Conservation (phyloP, 2,888 invertebrate species). For the Tetranychus truncatus region DNA sequence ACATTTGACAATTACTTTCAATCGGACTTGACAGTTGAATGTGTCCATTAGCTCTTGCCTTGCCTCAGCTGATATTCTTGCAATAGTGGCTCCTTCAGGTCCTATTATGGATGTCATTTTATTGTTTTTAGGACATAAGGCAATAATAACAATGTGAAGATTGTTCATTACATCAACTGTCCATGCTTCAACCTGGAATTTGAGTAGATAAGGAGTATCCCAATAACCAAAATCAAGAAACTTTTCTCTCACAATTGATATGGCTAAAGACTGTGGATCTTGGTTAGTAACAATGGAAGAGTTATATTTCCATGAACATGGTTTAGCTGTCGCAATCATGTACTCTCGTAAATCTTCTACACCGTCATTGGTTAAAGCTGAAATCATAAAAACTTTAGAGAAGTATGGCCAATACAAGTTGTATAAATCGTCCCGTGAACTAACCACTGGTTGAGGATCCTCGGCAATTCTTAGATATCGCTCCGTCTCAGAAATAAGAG, state of each 20-base stretch:
- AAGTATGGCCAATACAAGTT: conserved; percentile 51
- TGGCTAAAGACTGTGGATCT: conserved; percentile 47
- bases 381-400: conserved; percentile 73
- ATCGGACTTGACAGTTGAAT: conserved; percentile 43
- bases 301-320: conserved; percentile 48
- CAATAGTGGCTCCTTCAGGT: conserved; percentile 47
- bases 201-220: conserved; percentile 65
- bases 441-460: neutral
- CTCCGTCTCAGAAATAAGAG: neutral
- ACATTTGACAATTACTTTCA: conserved; percentile 32
- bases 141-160: conserved; percentile 29
- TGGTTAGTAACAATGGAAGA: conserved; percentile 53
- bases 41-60: conserved; percentile 46
- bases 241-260: conserved; percentile 57
- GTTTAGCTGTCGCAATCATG: conserved; percentile 46
- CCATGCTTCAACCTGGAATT: conserved; percentile 43
- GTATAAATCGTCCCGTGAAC: neutral
- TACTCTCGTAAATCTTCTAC: conserved; percentile 53
- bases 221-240: conserved; percentile 61
- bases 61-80: conserved; percentile 47
- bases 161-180: conserved; percentile 30
- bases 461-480: too few relatives aligned
- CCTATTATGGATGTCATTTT: conserved; percentile 45
- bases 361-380: conserved; percentile 59
- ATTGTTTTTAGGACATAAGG: conserved; percentile 26